Percentiles rank a stretch among this genome's conserved stretches.
phyloP scores from a whole-genome alignment of 92 coral and sea anemone genomes.

The Epizoanthus rinbou region DNA sequence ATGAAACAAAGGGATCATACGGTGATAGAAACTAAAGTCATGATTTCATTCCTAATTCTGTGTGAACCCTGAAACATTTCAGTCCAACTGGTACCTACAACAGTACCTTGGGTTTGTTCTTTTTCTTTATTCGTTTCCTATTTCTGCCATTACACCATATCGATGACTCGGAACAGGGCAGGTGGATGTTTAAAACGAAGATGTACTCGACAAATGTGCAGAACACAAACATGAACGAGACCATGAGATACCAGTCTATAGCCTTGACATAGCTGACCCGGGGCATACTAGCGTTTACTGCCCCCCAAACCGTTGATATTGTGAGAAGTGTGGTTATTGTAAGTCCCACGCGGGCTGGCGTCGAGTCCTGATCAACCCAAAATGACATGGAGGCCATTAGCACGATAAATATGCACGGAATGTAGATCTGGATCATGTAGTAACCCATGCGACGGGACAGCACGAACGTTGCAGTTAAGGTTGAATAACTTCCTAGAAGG shows the following conservation, averaged over 20 bases:
- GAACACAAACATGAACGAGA: slow-evolving; percentile 52
- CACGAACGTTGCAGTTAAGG: slow-evolving; percentile 36
- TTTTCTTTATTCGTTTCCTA: neutral
- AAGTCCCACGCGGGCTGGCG: slow-evolving; percentile 60
- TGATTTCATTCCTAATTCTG: no score
- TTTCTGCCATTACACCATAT: slow-evolving; percentile 25
- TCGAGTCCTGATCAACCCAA: slow-evolving; percentile 58
- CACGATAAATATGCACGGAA: slow-evolving; percentile 55
- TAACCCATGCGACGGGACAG: slow-evolving; percentile 53
- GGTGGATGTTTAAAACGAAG: slow-evolving; percentile 27
- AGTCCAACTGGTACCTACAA: no score
- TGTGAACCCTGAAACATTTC: no score
- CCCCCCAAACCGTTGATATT: slow-evolving; percentile 55
- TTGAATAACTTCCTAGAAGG: slow-evolving; percentile 47
- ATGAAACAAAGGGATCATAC: no score
- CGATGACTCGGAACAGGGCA: slow-evolving; percentile 38
- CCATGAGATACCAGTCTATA: slow-evolving; percentile 48
- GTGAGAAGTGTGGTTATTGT: slow-evolving; percentile 57
- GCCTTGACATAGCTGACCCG: slow-evolving; percentile 57
- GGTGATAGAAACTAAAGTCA: no score
- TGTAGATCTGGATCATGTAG: slow-evolving; percentile 52
- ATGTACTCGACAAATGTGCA: slow-evolving; percentile 51
- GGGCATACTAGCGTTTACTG: slow-evolving; percentile 60
- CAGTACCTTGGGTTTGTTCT: slow-evolving; percentile 21
- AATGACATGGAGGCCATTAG: slow-evolving; percentile 56